Base-by-base conservation (phyloP, 2,888 invertebrate genomes). In the Pasiphila rectangulata region DNA sequence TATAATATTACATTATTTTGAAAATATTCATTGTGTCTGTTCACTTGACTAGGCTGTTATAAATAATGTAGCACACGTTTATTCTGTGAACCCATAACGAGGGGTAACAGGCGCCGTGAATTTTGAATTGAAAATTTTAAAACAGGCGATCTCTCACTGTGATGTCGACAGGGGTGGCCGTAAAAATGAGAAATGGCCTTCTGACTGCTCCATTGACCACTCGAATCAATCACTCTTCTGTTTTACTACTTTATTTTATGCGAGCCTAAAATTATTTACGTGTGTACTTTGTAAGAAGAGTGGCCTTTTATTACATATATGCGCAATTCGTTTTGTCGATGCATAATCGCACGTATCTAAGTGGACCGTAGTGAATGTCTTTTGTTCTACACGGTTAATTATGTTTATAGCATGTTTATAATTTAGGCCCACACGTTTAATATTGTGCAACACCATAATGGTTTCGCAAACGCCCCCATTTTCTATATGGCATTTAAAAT, bases 151-250 rank as follows among this genome's bases (percentile, higher is more conserved):
- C 47, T 47, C 56, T 47, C 56, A 56, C 52, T 47, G 56, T 57
- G 62, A 40, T 49, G 57, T 43, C 59, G 63, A 54, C 63, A 55
- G 47, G 39, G 41, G 32, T 41, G 54, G 57, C 49, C 38, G 51
- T 56, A 57, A 59, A 63, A 61, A 54, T 64, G 53, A 59, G 51
- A 61, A 55, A 55, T 57, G 16, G 17, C 37, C 13, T 21, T 34
- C 46, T 55, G 51, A 40, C 46, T 55, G 50, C 52, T 63, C 57
- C 51, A 57, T 46, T 43, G 50, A 56, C 54, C 61, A 51, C 56
- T 43, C 29, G 36, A 45, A 45, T 56, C 51, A 50, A 51, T 54
- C 49, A 39, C 30, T 41, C 36, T 35, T 41, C 38, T 46, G 46
- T 39, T 46, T 49, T 43, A 21, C 17, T 32, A 15, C 12, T 38